phyloP scores from a whole-genome alignment of 2,113 vertebrate species.

The Anolis sagrei region DNA sequence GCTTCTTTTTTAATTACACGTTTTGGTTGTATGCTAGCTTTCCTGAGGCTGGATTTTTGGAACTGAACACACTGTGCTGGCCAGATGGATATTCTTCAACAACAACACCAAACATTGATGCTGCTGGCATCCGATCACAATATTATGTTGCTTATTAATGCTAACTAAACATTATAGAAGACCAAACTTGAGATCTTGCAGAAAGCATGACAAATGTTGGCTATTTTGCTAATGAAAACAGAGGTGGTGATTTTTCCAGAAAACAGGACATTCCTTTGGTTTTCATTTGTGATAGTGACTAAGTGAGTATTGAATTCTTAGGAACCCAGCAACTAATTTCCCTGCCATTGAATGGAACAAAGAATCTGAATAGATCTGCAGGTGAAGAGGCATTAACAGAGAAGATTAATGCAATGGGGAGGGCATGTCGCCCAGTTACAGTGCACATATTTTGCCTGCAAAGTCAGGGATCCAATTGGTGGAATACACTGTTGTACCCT shows the following conservation, averaged over 20 bases:
- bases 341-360: neutral
- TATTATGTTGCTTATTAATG: neutral
- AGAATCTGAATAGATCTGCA: neutral
- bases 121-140: neutral
- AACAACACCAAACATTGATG: neutral
- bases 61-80: neutral
- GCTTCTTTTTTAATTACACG: conserved; percentile 44
- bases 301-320: neutral
- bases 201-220: neutral
- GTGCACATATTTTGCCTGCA: neutral
- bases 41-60: conserved; percentile 7
- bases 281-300: neutral
- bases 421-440: neutral
- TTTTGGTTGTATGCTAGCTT: conserved; percentile 54
- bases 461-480: too few relatives aligned
- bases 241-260: neutral
- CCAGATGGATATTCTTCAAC: conserved; percentile 4
- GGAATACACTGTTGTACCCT: too few relatives aligned
- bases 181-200: neutral
- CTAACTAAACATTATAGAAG: neutral
- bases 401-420: neutral
- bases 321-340: neutral
- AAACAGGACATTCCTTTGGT: neutral
- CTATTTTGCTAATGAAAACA: neutral
- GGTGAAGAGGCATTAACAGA: too few relatives aligned